phyloP scores from a whole-genome alignment of 2,797 vertebrate genomes.

The Cyprinella venusta region DNA sequence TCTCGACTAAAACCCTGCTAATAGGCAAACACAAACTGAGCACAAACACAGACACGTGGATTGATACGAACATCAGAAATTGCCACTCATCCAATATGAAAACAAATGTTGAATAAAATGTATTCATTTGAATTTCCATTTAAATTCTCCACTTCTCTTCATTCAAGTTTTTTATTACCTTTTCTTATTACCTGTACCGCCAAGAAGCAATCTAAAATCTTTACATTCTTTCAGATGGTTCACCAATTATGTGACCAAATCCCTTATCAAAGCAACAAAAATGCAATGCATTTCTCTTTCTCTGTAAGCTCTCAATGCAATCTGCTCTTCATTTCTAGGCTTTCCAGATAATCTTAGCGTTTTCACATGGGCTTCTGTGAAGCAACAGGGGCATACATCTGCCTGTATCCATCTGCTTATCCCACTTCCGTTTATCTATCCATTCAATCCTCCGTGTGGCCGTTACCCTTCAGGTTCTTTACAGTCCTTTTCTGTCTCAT shows the following conservation, averaged over 20 bases:
- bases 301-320: background rate
- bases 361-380: background rate
- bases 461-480: background rate
- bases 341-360: background rate
- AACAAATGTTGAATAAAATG: background rate
- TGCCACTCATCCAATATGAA: background rate
- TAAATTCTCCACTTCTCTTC: background rate
- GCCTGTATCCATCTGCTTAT: background rate
- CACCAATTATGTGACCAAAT: background rate
- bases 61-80: background rate
- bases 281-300: background rate
- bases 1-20: too few species aligned
- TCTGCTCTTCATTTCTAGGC: background rate
- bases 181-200: background rate
- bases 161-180: background rate
- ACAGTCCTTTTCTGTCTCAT: background rate
- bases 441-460: background rate
- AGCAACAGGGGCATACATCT: conserved; percentile 4
- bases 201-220: background rate
- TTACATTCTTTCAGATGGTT: background rate
- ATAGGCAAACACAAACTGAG: background rate
- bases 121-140: background rate
- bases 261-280: background rate
- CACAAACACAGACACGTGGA: background rate
- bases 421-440: background rate